A percentile compares a stretch with the other conserved stretches of the same genome.
These are phyloP conservation scores for Corythoichthys intestinalis DNA, from an alignment of 2,113 vertebrate genomes.

Conservation along the genomic window DNA sequence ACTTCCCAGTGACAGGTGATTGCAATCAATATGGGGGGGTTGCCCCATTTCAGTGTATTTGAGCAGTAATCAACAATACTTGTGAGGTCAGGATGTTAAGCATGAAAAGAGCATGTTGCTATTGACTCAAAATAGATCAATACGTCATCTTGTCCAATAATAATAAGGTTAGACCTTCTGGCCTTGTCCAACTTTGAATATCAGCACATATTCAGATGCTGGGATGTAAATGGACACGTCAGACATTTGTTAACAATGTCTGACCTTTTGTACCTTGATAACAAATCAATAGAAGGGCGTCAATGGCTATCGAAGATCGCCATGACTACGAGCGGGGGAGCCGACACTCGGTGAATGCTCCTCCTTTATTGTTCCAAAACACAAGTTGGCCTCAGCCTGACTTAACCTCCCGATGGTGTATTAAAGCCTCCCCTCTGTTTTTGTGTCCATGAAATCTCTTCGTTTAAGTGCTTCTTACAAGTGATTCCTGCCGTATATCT, in stretches of 20 bases:
- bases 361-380: neutral
- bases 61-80: constrained; percentile 37
- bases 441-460: neutral
- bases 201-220: neutral
- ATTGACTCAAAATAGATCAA: constrained; percentile 35
- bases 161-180: constrained; percentile 32
- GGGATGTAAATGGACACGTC: constrained; percentile 22
- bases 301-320: constrained; percentile 38
- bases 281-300: constrained; percentile 35
- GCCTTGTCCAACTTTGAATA: constrained; percentile 6
- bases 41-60: constrained; percentile 40
- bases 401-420: neutral
- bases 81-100: constrained; percentile 47
- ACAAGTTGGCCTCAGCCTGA: neutral
- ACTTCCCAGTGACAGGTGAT: constrained; percentile 5
- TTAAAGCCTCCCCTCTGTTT: neutral
- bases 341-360: neutral
- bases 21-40: too few species aligned
- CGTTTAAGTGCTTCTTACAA: neutral
- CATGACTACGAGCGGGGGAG: constrained; percentile 20
- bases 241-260: constrained; percentile 18
- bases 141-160: constrained; percentile 39
- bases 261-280: constrained; percentile 33
- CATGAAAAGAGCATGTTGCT: constrained; percentile 28
- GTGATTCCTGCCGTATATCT: neutral